phyloP scores from a whole-genome alignment of 1,140 invertebrate genomes.

The Drosophila persimilis region DNA sequence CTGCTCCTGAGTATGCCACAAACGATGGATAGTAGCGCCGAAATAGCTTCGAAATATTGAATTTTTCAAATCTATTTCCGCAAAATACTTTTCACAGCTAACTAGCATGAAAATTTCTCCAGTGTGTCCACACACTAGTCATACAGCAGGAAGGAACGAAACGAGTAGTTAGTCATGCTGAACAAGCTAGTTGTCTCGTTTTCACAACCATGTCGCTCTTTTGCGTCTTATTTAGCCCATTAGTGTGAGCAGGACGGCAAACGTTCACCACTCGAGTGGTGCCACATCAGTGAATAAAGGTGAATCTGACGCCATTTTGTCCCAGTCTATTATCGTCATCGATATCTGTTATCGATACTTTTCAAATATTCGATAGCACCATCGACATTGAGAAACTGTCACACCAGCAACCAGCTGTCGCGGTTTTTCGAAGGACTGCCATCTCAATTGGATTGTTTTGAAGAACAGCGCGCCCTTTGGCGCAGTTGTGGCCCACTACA shows the following conservation, averaged over 20 bases:
- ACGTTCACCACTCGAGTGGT: not conserved
- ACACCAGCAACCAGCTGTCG: too few species aligned
- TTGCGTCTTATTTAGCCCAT: slow-evolving; percentile 8
- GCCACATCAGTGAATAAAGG: not conserved
- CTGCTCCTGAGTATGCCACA: slow-evolving; percentile 55
- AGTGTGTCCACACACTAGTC: slow-evolving; percentile 53
- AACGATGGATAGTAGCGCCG: slow-evolving; percentile 57
- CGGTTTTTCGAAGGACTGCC: too few species aligned
- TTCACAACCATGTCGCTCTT: slow-evolving; percentile 1
- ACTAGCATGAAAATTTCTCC: slow-evolving; percentile 66
- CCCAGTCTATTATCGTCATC: too few species aligned
- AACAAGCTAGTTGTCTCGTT: slow-evolving; percentile 14
- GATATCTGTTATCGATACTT: too few species aligned
- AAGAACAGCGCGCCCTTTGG: too few species aligned
- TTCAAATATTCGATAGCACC: too few species aligned
- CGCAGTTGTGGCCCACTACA: too few species aligned
- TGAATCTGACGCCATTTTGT: not conserved
- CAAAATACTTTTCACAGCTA: slow-evolving; percentile 72
- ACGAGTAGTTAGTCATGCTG: slow-evolving; percentile 51
- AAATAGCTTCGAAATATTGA: slow-evolving; percentile 41
- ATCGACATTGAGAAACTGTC: too few species aligned
- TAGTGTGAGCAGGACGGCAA: slow-evolving; percentile 1
- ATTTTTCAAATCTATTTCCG: slow-evolving; percentile 61
- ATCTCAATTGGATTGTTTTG: too few species aligned
- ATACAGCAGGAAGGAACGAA: slow-evolving; percentile 54